These are phyloP conservation scores for Athalia circularis DNA, from an alignment of 2,888 invertebrate species.

Conservation along the genomic window DNA sequence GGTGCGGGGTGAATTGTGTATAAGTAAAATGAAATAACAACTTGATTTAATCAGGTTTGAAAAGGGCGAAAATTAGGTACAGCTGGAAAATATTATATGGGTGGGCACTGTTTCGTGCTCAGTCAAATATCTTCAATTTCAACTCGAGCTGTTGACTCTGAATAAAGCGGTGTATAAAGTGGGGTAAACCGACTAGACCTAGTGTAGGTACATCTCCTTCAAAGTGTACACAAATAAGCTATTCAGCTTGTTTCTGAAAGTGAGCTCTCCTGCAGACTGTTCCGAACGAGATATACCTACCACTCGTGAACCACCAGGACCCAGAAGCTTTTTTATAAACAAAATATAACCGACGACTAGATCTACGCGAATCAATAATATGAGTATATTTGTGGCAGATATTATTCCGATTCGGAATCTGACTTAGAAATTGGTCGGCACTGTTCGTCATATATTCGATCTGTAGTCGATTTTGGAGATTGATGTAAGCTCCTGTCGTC, in stretches of 20 bases:
- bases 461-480: no score
- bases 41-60: conserved; percentile 14
- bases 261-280: conserved; percentile 7
- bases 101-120: background rate
- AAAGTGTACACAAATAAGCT: conserved; percentile 31
- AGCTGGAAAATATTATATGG: background rate
- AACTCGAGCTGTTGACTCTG: conserved; percentile 25
- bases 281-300: background rate
- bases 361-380: no score
- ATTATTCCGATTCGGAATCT: no score
- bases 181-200: conserved; percentile 4
- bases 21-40: conserved; percentile 4
- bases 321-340: conserved; percentile 11
- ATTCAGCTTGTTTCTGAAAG: conserved; percentile 37
- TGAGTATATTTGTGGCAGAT: no score
- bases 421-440: no score
- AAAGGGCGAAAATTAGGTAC: background rate
- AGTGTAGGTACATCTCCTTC: conserved; percentile 4
- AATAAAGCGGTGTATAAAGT: conserved; percentile 13
- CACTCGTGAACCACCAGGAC: conserved; percentile 1
- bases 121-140: conserved; percentile 18
- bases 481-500: no score
- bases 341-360: background rate
- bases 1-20: conserved; percentile 5
- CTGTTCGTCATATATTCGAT: no score